Evolutionary conservation across 30 jellyfish, hydroid and myxozoan species (phyloP), one percentile per base, ranked within the genome.

Genomic region (Mastigias papua): DNA sequence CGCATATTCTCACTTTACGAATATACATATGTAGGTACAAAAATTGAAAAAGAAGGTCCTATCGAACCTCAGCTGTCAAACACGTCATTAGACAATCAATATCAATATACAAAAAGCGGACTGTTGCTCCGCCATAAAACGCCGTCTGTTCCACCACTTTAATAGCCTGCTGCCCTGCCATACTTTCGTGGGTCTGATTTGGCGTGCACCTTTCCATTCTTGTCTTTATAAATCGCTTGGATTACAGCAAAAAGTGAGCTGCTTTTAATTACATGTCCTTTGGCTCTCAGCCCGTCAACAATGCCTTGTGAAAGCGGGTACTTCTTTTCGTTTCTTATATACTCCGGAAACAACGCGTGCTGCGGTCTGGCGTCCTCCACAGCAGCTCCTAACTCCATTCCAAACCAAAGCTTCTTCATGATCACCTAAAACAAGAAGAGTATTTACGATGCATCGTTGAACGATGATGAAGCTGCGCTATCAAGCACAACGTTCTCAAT

Each of bases 131-230:
- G n/a, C n/a, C n/a, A n/a, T n/a, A n/a, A n/a, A n/a, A n/a, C n/a
- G n/a, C n/a, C n/a, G n/a, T n/a, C n/a, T n/a, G n/a, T n/a, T 37
- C 54, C 5, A 37, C 5, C 5, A 11, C 5, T 26, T 70, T 86
- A 95, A 78, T 90, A 96, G 13, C 99, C 99, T 49, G 99, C 99
- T 1, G 99, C 73, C 58, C 76, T 88, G 21, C 99, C 99, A 23
- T 85, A 74, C 60, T 95, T 95, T 42, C 99, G 73, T 13, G 97
- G 97, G 71, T 96, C 98, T 11, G 98, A 84, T 70, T 96, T 96
- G 30, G 98, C 98, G 65, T 67, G 84, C 3, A 90, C 61, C 17
- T 49, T 61, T 50, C 97, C 97, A 22, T 66, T 86, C 7, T 62
- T 81, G 34, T 71, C 90, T 25, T 79, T 87, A 78, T 80, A 87